Evolutionary conservation across 2,113 vertebrate species (phyloP).

Genomic region (Pseudolaguvia tuberculata): DNA sequence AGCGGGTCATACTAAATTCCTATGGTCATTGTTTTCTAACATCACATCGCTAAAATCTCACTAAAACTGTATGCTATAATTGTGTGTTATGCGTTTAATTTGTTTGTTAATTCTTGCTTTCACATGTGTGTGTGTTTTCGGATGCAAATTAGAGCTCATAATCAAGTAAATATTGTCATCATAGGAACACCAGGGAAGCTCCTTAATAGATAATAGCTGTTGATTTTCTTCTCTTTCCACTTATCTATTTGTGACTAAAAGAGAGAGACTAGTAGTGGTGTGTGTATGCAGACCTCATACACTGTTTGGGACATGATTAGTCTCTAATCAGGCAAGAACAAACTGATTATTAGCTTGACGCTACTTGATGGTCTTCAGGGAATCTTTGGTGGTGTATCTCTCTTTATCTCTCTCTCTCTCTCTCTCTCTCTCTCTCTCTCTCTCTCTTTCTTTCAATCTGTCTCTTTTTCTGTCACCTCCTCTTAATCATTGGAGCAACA

Average conservation of each 20-base stretch:
- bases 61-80: not conserved
- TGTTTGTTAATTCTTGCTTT: conserved; percentile 44
- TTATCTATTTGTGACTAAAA: conserved; percentile 50
- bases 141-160: conserved; percentile 52
- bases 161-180: conserved; percentile 76
- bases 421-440: conserved; percentile 26
- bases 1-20: too few relatives aligned
- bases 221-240: conserved; percentile 58
- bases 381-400: conserved; percentile 70
- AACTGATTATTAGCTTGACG: conserved; percentile 90
- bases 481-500: conserved; percentile 81
- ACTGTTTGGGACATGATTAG: conserved; percentile 84
- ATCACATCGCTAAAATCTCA: not conserved
- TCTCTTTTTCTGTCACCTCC: conserved; percentile 58
- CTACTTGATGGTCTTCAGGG: conserved; percentile 78
- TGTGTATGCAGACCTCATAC: conserved; percentile 68
- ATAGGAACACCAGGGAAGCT: conserved; percentile 62
- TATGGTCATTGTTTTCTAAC: not conserved
- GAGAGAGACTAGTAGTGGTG: conserved; percentile 57
- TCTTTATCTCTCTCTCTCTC: conserved; percentile 16
- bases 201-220: conserved; percentile 63
- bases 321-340: conserved; percentile 87
- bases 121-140: conserved; percentile 22
- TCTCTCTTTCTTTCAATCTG: conserved; percentile 6
- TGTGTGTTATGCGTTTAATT: conserved; percentile 3